Conservation (phyloP, 2,113 vertebrate species). For the Sylvilagus bachmani region DNA sequence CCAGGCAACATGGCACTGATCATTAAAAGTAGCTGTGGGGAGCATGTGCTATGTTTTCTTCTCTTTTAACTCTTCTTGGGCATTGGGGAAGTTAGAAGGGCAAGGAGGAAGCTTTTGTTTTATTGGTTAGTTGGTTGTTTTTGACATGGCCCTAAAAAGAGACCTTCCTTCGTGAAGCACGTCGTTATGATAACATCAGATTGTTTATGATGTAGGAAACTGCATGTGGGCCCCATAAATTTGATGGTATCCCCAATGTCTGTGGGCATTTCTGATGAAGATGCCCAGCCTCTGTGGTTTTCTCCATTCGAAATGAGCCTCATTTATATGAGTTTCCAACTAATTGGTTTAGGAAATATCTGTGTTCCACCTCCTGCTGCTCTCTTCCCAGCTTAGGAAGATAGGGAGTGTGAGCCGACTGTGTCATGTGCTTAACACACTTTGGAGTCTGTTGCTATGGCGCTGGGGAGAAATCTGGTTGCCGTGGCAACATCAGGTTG, state of each 20-base stretch:
- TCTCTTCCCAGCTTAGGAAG: slow-evolving; percentile 55
- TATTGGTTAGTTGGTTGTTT: background rate
- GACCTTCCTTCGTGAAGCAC: background rate
- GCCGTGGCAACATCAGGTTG: slow-evolving; percentile 92
- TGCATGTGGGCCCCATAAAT: background rate
- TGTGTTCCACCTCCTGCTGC: background rate
- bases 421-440: slow-evolving; percentile 84
- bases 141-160: background rate
- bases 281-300: background rate
- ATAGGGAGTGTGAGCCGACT: slow-evolving; percentile 83
- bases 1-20: background rate
- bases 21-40: background rate
- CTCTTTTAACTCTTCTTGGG: background rate
- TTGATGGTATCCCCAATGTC: background rate
- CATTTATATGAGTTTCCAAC: slow-evolving; percentile 75
- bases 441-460: slow-evolving; percentile 93
- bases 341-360: slow-evolving; percentile 90
- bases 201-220: background rate
- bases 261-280: background rate
- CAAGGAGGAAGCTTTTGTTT: background rate
- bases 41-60: background rate
- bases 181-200: background rate
- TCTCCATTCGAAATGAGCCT: slow-evolving; percentile 79
- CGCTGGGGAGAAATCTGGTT: slow-evolving; percentile 89
- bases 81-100: background rate